Conservation (phyloP, 2,113 vertebrate species). For the Elephas maximus region DNA sequence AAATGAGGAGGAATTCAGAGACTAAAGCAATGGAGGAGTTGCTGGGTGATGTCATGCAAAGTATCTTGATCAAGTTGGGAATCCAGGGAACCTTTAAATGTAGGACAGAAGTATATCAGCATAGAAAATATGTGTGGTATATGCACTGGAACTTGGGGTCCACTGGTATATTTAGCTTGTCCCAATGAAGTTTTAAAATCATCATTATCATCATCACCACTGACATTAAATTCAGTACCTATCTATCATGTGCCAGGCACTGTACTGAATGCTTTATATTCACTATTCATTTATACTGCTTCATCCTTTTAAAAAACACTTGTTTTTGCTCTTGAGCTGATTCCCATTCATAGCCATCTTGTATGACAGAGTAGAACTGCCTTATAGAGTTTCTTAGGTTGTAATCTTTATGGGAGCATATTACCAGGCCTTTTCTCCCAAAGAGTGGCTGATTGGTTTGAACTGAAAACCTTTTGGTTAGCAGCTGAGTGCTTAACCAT, state of each 20-base stretch:
- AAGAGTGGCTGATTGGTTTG: too few relatives aligned
- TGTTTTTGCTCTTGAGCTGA: not conserved
- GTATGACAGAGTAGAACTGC: not conserved
- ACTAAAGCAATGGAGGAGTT: slow-evolving; percentile 32
- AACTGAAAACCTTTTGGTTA: too few relatives aligned
- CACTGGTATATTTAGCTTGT: not conserved
- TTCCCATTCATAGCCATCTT: not conserved
- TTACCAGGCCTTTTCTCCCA: too few relatives aligned
- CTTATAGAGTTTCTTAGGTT: too few relatives aligned
- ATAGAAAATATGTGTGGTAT: not conserved
- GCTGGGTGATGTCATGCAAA: slow-evolving; percentile 38
- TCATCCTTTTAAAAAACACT: not conserved
- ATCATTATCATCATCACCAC: not conserved
- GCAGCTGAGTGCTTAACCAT: too few relatives aligned
- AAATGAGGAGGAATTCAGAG: slow-evolving; percentile 55
- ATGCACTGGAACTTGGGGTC: not conserved
- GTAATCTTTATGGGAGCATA: too few relatives aligned
- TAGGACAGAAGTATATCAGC: not conserved
- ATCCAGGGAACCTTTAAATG: not conserved
- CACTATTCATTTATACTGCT: not conserved
- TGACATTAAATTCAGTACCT: not conserved
- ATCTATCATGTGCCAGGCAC: not conserved
- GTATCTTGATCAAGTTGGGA: not conserved
- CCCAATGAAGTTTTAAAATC: not conserved
- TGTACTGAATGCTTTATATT: not conserved